Percentiles rank a stretch among this genome's conserved stretches.
phyloP scores from a whole-genome alignment of 2,797 vertebrate species.

The Pristis pectinata region DNA sequence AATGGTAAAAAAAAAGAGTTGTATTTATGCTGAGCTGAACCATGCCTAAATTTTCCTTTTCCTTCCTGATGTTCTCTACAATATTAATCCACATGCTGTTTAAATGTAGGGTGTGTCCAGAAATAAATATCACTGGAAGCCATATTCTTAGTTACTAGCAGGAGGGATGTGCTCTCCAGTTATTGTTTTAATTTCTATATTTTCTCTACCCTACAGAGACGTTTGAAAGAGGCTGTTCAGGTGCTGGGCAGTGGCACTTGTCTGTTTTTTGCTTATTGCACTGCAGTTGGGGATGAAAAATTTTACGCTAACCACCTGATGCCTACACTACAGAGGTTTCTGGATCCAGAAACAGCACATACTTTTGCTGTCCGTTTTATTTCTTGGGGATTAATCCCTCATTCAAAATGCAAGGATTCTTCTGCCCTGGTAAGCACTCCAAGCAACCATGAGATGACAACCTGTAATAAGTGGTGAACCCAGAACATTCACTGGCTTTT shows the following conservation, averaged over 20 bases:
- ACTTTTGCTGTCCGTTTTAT: slow-evolving; percentile 64
- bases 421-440: slow-evolving; percentile 62
- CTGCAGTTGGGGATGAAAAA: slow-evolving; percentile 68
- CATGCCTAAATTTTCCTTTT: not conserved
- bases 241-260: slow-evolving; percentile 73
- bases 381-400: slow-evolving; percentile 67
- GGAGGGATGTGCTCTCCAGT: not conserved
- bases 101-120: too few species aligned
- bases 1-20: too few species aligned
- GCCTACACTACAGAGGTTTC: slow-evolving; percentile 68
- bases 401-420: slow-evolving; percentile 61
- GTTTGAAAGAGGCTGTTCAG: slow-evolving; percentile 64
- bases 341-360: slow-evolving; percentile 76
- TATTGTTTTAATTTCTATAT: not conserved
- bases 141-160: not conserved
- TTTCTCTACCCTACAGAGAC: slow-evolving; percentile 55
- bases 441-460: not conserved
- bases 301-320: slow-evolving; percentile 74
- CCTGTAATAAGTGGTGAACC: not conserved
- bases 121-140: not conserved
- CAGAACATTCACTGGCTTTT: not conserved
- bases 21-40: too few species aligned
- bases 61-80: not conserved
- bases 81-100: not conserved
- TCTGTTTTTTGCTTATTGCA: slow-evolving; percentile 74